These are phyloP conservation scores for Mactromeris polynyma DNA, from an alignment of 2,888 invertebrate species.

Conservation along the genomic window DNA sequence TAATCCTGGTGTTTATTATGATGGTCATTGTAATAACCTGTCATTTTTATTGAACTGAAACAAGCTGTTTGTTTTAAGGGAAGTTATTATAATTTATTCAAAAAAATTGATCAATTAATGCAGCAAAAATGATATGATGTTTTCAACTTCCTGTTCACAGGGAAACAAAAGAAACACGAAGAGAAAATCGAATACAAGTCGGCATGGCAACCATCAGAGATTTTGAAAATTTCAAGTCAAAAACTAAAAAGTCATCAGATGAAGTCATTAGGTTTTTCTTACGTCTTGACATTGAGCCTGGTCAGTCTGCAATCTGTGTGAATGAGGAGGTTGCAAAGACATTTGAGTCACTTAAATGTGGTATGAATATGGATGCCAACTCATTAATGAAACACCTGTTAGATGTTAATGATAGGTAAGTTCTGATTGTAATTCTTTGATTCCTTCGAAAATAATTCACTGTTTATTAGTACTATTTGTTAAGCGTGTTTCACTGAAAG, in stretches of 20 bases:
- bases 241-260: slow-evolving; percentile 47
- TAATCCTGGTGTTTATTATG: no score
- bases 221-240: slow-evolving; percentile 53
- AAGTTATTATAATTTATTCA: background rate
- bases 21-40: no score
- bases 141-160: slow-evolving; percentile 33
- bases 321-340: slow-evolving; percentile 42
- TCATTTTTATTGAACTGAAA: no score
- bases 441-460: background rate
- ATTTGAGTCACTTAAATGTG: slow-evolving; percentile 51
- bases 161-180: slow-evolving; percentile 48
- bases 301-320: slow-evolving; percentile 43
- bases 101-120: background rate
- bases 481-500: no score
- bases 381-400: slow-evolving; percentile 57
- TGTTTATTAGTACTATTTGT: no score
- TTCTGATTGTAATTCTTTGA: background rate
- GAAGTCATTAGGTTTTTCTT: slow-evolving; percentile 61
- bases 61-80: background rate
- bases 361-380: slow-evolving; percentile 40
- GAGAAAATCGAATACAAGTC: slow-evolving; percentile 47
- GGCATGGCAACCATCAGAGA: slow-evolving; percentile 42
- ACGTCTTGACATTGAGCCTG: slow-evolving; percentile 50
- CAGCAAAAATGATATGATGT: background rate
- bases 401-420: slow-evolving; percentile 52